Evolutionary conservation across 2,113 vertebrate genomes (phyloP).

Genomic region (Coptodon rendalli): DNA sequence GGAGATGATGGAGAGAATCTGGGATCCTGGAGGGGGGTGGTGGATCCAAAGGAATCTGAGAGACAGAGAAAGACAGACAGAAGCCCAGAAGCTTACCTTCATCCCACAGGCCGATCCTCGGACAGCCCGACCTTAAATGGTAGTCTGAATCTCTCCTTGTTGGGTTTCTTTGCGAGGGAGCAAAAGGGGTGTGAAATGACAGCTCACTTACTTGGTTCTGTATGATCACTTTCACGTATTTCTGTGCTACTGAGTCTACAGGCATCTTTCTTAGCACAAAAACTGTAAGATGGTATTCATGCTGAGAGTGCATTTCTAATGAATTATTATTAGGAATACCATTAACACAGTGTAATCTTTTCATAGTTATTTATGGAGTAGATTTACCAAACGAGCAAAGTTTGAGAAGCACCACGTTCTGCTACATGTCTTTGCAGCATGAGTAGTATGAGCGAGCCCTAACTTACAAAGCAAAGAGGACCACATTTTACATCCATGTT

Average conservation of each 20-base stretch:
- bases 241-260: background rate
- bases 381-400: background rate
- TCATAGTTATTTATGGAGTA: background rate
- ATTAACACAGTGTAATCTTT: background rate
- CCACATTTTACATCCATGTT: background rate
- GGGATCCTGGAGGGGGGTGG: slow-evolving; percentile 70
- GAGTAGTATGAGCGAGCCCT: background rate
- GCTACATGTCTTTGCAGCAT: background rate
- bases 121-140: slow-evolving; percentile 58
- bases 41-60: slow-evolving; percentile 72
- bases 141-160: slow-evolving; percentile 61
- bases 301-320: background rate
- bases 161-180: slow-evolving; percentile 24
- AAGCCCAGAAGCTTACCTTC: slow-evolving; percentile 52
- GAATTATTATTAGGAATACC: background rate
- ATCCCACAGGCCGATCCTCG: slow-evolving; percentile 54
- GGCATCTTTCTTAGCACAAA: background rate
- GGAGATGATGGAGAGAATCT: slow-evolving; percentile 80
- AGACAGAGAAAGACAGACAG: slow-evolving; percentile 46
- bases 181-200: slow-evolving; percentile 22
- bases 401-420: background rate
- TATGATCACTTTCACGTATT: background rate
- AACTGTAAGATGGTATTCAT: background rate
- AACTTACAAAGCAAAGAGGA: background rate
- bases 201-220: slow-evolving; percentile 21